Percentiles rank a stretch among this genome's conserved stretches.
These are phyloP conservation scores for Siderastrea siderea DNA, from an alignment of 92 coral and sea anemone species.

Conservation along the genomic window DNA sequence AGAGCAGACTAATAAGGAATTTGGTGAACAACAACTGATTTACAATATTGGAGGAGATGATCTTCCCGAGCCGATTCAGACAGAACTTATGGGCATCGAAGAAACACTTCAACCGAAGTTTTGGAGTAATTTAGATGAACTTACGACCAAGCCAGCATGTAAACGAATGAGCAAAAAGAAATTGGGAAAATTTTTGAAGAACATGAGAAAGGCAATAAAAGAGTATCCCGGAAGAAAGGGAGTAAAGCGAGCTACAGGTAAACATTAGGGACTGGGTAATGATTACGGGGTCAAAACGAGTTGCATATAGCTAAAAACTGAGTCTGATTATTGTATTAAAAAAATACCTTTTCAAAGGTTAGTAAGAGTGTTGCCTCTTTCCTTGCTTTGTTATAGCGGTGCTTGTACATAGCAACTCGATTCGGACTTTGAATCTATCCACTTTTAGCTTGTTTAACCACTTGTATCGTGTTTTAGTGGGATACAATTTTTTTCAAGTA, in stretches of 20 bases:
- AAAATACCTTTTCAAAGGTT: too few species aligned
- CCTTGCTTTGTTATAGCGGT: too few species aligned
- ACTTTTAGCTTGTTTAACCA: too few species aligned
- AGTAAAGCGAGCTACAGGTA: background rate
- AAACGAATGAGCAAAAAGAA: background rate
- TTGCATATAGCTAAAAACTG: too few species aligned
- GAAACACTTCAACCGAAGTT: background rate
- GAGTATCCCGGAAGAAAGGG: constrained; percentile 6
- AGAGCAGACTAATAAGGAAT: background rate
- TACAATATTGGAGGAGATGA: background rate
- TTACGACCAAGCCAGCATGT: background rate
- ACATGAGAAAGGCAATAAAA: constrained; percentile 1
- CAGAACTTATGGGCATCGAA: background rate
- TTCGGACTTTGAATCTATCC: too few species aligned
- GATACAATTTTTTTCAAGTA: too few species aligned
- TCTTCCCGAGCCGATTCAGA: constrained; percentile 11
- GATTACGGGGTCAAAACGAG: too few species aligned
- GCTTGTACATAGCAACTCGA: too few species aligned
- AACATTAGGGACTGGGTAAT: too few species aligned
- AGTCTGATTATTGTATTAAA: too few species aligned
- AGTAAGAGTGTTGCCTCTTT: too few species aligned
- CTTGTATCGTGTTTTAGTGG: too few species aligned
- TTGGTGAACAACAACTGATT: constrained; percentile 14
- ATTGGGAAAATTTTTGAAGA: background rate
- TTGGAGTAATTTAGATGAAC: constrained; percentile 8